phyloP scores from a whole-genome alignment of 2,888 invertebrate species.

The Philereme vetulata region DNA sequence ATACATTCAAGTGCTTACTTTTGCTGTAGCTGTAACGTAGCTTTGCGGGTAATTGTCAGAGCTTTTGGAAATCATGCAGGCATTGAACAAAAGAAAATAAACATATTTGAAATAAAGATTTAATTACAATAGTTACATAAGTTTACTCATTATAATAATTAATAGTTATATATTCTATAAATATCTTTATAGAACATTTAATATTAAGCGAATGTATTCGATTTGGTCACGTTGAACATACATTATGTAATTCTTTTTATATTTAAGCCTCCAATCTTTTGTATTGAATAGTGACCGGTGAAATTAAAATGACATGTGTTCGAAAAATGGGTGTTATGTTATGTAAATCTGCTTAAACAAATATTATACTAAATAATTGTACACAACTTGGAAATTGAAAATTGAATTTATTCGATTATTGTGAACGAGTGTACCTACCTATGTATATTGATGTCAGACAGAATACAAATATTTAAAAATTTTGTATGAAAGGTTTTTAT shows the following conservation, averaged over 20 bases:
- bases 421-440: too few species aligned
- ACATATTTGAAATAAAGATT: slow-evolving; percentile 78
- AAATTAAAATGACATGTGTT: slow-evolving; percentile 10
- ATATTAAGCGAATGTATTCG: slow-evolving; percentile 82
- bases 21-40: too few species aligned
- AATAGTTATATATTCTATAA: slow-evolving; percentile 82
- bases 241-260: slow-evolving; percentile 38
- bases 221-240: slow-evolving; percentile 76
- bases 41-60: too few species aligned
- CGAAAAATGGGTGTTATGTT: not conserved
- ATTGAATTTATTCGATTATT: too few species aligned
- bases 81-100: slow-evolving; percentile 48
- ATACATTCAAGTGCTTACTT: too few species aligned
- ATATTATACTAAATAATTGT: not conserved
- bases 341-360: not conserved
- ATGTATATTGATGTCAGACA: not conserved
- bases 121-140: slow-evolving; percentile 84
- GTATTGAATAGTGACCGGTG: slow-evolving; percentile 4
- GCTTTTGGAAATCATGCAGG: not conserved
- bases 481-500: not conserved
- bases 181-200: slow-evolving; percentile 82
- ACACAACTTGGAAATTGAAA: too few species aligned
- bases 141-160: slow-evolving; percentile 80
- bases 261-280: slow-evolving; percentile 42
- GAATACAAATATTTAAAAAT: not conserved